Evolutionary conservation across 1,140 invertebrate species (phyloP).

Genomic region (Potamilus streckersoni): DNA sequence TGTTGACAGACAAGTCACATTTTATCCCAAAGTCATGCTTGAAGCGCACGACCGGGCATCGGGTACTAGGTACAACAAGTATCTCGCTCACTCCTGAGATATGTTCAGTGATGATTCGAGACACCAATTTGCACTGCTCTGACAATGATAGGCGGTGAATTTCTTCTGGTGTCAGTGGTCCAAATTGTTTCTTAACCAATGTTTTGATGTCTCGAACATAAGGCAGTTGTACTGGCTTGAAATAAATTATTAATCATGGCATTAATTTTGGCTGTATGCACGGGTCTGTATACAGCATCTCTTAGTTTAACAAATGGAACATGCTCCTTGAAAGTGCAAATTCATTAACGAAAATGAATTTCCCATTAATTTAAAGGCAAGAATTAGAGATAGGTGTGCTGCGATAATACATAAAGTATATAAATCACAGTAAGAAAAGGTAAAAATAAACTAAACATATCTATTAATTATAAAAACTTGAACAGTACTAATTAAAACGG

Average conservation of each 20-base stretch:
- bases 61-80: conserved; percentile 45
- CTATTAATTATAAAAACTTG: too few species aligned
- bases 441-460: too few species aligned
- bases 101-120: conserved; percentile 44
- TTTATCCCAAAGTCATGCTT: conserved; percentile 52
- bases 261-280: not conserved
- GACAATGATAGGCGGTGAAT: conserved; percentile 34
- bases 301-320: too few species aligned
- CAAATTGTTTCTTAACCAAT: conserved; percentile 41
- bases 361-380: too few species aligned
- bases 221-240: conserved; percentile 40
- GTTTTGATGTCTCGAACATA: conserved; percentile 46
- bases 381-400: too few species aligned
- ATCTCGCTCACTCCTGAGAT: conserved; percentile 41
- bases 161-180: conserved; percentile 41
- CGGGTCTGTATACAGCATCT: not conserved
- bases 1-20: conserved; percentile 63
- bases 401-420: too few species aligned
- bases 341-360: too few species aligned
- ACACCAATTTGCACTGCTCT: conserved; percentile 48
- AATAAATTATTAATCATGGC: not conserved
- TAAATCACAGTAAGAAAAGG: too few species aligned
- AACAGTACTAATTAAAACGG: too few species aligned
- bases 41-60: conserved; percentile 61
- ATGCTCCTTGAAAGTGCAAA: too few species aligned